A percentile compares a stretch with the other conserved stretches of the same genome.
Conservation (phyloP, 2,797 vertebrate genomes). For the Melanotaenia pygmaea region DNA sequence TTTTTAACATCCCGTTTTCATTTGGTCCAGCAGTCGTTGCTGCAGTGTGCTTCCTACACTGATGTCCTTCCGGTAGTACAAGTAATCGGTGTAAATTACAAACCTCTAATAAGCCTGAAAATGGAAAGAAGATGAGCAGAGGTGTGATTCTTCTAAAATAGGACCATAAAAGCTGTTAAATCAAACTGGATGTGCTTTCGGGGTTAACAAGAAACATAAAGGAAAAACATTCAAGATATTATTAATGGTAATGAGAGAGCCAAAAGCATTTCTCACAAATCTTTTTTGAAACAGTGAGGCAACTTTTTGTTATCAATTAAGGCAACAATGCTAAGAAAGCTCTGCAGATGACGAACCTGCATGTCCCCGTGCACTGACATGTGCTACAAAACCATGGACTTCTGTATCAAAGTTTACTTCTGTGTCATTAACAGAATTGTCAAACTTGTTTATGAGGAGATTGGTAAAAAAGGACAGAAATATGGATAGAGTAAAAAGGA, state of each 20-base stretch:
- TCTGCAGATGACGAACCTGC: background rate
- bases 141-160: too few relatives aligned
- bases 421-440: too few relatives aligned
- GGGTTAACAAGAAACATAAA: background rate
- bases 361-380: too few relatives aligned
- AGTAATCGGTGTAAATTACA: too few relatives aligned
- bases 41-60: background rate
- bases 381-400: background rate
- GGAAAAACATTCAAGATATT: too few relatives aligned
- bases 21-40: slow-evolving; percentile 11
- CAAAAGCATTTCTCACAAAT: background rate
- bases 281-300: background rate
- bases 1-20: slow-evolving; percentile 42
- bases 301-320: background rate
- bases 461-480: background rate
- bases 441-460: background rate
- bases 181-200: background rate
- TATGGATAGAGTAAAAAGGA: background rate
- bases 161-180: too few relatives aligned
- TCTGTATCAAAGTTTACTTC: too few relatives aligned
- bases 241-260: background rate
- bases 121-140: too few relatives aligned
- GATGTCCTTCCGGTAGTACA: too few relatives aligned
- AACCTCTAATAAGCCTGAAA: too few relatives aligned
- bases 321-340: background rate